Conservation (phyloP, 2,113 vertebrate species). For the Mastomys coucha region DNA sequence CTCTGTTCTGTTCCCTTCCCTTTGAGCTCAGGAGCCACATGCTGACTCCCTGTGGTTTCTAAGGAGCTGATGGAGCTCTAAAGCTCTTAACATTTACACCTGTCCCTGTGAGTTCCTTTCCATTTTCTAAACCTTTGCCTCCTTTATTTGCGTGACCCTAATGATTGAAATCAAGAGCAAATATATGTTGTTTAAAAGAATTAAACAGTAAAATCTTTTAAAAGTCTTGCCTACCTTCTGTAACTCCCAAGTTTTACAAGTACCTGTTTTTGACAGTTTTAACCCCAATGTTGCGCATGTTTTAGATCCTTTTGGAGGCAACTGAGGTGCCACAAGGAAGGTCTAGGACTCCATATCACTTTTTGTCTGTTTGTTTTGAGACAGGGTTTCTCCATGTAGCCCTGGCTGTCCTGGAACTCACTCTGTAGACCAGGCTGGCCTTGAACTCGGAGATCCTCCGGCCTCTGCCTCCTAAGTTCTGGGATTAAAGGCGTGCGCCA, state of each 20-base stretch:
- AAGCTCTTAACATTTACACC: neutral
- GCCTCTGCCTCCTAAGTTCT: neutral
- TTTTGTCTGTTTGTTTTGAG: neutral
- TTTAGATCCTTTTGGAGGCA: neutral
- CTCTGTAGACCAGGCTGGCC: neutral
- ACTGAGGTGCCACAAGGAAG: neutral
- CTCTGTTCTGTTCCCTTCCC: neutral
- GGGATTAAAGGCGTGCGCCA: neutral
- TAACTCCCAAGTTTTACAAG: neutral
- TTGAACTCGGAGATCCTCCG: neutral
- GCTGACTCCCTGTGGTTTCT: neutral
- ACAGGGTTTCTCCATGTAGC: neutral
- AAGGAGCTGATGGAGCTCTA: neutral
- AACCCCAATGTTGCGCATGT: neutral
- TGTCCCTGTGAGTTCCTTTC: neutral
- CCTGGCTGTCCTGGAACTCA: neutral
- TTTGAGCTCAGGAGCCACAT: neutral
- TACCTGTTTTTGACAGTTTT: neutral
- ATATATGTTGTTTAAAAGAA: neutral
- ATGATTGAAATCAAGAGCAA: neutral
- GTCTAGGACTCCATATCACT: neutral
- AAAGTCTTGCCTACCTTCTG: neutral
- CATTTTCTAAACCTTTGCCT: conserved; percentile 37
- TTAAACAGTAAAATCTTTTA: neutral
- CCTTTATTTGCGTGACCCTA: neutral